Evolutionary conservation across 2,113 vertebrate genomes (phyloP).

Genomic region (Lagenorhynchus albirostris): DNA sequence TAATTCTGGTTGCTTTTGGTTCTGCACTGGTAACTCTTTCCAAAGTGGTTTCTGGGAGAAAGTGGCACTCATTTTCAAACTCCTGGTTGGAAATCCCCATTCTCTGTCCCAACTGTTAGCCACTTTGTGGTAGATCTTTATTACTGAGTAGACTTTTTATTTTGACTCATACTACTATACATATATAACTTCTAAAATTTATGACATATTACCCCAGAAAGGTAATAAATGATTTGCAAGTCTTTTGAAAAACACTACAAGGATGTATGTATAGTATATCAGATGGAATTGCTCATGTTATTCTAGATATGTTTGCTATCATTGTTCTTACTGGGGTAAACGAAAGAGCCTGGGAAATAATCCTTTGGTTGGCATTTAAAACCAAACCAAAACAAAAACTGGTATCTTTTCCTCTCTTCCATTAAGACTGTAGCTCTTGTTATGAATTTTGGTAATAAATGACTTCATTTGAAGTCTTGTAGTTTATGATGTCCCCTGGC

Average conservation of each 20-base stretch:
- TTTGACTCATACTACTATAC: neutral
- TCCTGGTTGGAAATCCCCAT: neutral
- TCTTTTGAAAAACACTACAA: constrained; percentile 41
- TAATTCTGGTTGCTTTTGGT: neutral
- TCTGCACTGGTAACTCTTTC: neutral
- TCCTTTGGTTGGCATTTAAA: constrained; percentile 31
- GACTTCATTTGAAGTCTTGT: constrained; percentile 47
- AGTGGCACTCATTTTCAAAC: neutral
- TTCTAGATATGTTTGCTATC: constrained; percentile 9
- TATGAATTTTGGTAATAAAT: constrained; percentile 63
- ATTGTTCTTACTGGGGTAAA: neutral
- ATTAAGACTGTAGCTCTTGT: constrained; percentile 54
- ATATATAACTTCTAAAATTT: neutral
- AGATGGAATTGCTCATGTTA: constrained; percentile 29
- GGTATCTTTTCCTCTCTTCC: constrained; percentile 39
- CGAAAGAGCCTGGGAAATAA: constrained; percentile 57
- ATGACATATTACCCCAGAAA: neutral
- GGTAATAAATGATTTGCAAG: constrained; percentile 21
- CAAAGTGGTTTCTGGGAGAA: neutral
- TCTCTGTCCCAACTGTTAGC: neutral
- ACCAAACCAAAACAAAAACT: constrained; percentile 39
- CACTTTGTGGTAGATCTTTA: neutral
- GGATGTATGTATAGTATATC: neutral
- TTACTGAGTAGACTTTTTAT: neutral
- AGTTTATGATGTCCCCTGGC: constrained; percentile 60